A percentile compares a stretch with the other conserved stretches of the same genome.
These are phyloP conservation scores for Tauraco hartlaubi DNA, from an alignment of 2,797 vertebrate species.

Conservation along the genomic window DNA sequence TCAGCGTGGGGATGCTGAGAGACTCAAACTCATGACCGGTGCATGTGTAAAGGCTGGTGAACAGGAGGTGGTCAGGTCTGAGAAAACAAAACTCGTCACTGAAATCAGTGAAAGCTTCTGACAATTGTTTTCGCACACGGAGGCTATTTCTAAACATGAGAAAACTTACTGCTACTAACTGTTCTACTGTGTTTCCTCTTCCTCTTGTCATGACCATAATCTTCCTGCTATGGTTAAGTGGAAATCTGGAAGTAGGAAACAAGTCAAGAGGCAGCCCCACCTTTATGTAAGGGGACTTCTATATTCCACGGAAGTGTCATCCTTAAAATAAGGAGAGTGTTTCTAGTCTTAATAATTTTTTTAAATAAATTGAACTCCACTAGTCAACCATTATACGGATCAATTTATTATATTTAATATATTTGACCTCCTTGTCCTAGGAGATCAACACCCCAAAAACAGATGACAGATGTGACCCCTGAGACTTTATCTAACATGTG, in stretches of 20 bases:
- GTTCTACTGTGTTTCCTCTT: not conserved
- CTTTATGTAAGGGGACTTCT: not conserved
- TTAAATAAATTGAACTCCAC: not conserved
- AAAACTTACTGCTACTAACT: not conserved
- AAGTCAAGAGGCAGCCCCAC: not conserved
- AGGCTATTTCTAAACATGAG: not conserved
- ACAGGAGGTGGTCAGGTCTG: not conserved
- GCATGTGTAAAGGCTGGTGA: conserved; percentile 1
- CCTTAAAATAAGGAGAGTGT: not conserved
- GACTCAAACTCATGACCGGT: not conserved
- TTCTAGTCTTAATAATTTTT: not conserved
- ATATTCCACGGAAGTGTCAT: not conserved
- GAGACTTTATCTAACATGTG: not conserved
- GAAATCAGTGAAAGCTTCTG: conserved; percentile 28
- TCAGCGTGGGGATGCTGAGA: not conserved
- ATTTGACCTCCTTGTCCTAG: not conserved
- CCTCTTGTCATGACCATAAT: not conserved
- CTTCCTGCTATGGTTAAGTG: not conserved
- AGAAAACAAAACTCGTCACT: conserved; percentile 9
- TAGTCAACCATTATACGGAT: not conserved
- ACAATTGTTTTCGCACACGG: not conserved
- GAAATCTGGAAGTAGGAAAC: conserved; percentile 34
- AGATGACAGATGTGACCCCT: not conserved
- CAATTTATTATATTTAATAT: not conserved
- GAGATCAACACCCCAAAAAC: not conserved